phyloP scores from a whole-genome alignment of 2,797 vertebrate genomes.

The Fundulus diaphanus region DNA sequence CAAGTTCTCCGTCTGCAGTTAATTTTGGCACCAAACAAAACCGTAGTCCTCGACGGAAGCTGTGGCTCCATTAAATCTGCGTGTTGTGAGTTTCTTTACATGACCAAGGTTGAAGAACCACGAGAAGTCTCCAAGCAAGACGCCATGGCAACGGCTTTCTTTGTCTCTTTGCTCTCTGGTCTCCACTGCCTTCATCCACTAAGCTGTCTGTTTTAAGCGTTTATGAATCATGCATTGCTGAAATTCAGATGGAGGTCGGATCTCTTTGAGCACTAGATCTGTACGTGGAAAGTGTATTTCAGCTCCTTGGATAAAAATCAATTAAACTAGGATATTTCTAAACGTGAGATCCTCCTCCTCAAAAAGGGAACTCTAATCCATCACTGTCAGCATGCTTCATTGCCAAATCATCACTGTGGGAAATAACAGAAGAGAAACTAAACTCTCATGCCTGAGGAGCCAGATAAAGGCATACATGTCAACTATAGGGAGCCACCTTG shows the following conservation, averaged over 20 bases:
- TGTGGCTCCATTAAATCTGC: background rate
- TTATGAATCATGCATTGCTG: conserved; percentile 46
- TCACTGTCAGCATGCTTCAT: conserved; percentile 37
- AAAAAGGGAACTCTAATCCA: conserved; percentile 35
- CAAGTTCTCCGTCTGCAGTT: background rate
- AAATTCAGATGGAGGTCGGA: conserved; percentile 36
- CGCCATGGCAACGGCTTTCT: conserved; percentile 65
- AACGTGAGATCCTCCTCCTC: conserved; percentile 13
- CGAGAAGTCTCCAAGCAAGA: conserved; percentile 19
- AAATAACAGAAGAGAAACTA: conserved; percentile 6
- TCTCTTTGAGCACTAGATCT: conserved; percentile 2
- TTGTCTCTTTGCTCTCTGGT: conserved; percentile 31
- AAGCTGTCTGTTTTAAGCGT: conserved; percentile 35
- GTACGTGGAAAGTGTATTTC: background rate
- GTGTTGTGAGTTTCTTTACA: background rate
- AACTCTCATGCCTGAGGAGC: conserved; percentile 14
- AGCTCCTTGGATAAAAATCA: background rate
- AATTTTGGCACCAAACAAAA: background rate
- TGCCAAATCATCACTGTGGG: conserved; percentile 12
- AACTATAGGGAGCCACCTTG: conserved; percentile 42
- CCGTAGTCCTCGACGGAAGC: background rate
- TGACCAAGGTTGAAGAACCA: conserved; percentile 12
- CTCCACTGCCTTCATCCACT: conserved; percentile 36
- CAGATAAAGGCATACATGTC: conserved; percentile 26
- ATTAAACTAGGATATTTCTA: background rate